phyloP scores from a whole-genome alignment of 2,797 vertebrate species.

The Bovichtus variegatus region DNA sequence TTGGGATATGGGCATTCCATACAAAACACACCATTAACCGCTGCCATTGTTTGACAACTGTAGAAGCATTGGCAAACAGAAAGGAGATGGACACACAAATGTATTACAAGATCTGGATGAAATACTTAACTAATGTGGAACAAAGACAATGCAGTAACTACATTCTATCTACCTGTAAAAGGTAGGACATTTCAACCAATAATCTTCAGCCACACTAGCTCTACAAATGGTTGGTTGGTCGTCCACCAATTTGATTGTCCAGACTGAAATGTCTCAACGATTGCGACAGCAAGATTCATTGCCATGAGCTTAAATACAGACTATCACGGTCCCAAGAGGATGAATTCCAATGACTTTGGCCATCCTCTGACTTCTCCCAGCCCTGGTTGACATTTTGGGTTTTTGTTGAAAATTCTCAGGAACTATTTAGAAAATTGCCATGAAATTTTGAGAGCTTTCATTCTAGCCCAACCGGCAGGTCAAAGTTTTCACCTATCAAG shows the following conservation, averaged over 20 bases:
- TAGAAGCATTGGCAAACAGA: not conserved
- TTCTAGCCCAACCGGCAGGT: not conserved
- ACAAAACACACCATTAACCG: constrained; percentile 5
- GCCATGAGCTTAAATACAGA: not conserved
- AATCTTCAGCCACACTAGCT: not conserved
- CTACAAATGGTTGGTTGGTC: not conserved
- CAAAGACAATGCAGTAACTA: not conserved
- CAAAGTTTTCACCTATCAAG: not conserved
- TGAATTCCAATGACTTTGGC: not conserved
- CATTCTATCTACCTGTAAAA: not conserved
- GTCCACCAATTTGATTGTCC: rapidly evolving
- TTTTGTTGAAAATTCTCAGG: not conserved
- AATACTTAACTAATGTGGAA: not conserved
- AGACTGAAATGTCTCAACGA: not conserved
- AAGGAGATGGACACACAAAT: not conserved
- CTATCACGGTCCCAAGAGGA: not conserved
- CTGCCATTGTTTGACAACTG: constrained; percentile 35
- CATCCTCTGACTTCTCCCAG: not conserved
- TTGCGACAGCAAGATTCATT: not conserved
- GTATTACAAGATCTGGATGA: not conserved
- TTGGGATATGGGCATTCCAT: constrained; percentile 19
- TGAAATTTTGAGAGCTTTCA: not conserved
- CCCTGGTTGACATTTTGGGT: not conserved
- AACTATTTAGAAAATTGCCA: not conserved
- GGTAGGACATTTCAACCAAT: not conserved